phyloP scores from a whole-genome alignment of 2,888 invertebrate genomes.

The Trisateles emortualis region DNA sequence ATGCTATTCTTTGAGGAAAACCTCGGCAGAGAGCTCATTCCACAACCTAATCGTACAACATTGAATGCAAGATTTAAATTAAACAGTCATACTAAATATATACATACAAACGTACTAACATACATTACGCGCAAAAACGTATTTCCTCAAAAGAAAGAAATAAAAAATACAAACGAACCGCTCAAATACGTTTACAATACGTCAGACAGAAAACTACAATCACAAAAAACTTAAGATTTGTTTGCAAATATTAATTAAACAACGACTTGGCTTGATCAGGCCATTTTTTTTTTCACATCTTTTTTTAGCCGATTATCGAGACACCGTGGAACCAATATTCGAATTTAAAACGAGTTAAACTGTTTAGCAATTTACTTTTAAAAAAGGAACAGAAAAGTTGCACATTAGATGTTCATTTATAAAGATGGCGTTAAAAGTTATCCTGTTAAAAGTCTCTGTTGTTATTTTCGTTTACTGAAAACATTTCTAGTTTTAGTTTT shows the following conservation, averaged over 20 bases:
- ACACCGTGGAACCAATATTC: slow-evolving; percentile 39
- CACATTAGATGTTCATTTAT: no score
- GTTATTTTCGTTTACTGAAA: no score
- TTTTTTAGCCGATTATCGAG: slow-evolving; percentile 45
- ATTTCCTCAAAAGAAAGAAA: slow-evolving; percentile 1
- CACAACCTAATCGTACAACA: no score
- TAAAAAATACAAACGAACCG: neutral
- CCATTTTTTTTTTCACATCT: slow-evolving; percentile 39
- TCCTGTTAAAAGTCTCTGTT: no score
- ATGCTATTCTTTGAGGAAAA: no score
- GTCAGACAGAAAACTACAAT: slow-evolving; percentile 26
- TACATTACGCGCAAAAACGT: neutral
- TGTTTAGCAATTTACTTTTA: neutral
- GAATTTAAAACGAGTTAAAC: neutral
- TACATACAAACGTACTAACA: no score
- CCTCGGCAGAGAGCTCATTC: no score
- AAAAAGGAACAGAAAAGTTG: no score
- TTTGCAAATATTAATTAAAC: slow-evolving; percentile 59
- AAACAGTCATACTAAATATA: no score
- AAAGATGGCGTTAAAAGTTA: no score
- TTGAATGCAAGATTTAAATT: no score
- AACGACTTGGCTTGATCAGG: slow-evolving; percentile 39
- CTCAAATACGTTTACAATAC: slow-evolving; percentile 5
- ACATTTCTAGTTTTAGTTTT: no score
- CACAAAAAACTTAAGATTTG: slow-evolving; percentile 37